Percentiles rank a stretch among this genome's conserved stretches.
These are phyloP conservation scores for Corythornis madagascariensis DNA, from an alignment of 2,113 vertebrate genomes.

Conservation along the genomic window DNA sequence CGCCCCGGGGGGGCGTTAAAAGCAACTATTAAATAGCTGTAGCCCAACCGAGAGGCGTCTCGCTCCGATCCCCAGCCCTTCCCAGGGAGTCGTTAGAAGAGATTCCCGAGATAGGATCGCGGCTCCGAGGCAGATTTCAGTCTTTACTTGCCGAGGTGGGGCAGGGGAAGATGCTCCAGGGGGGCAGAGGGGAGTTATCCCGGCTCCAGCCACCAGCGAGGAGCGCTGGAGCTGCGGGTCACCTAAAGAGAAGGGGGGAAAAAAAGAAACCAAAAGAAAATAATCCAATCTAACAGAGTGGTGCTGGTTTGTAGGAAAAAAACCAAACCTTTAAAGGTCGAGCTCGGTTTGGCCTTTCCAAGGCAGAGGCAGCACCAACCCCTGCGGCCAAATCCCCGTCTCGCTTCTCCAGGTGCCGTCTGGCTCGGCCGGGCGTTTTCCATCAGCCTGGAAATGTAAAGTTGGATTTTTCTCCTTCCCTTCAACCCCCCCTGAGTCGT, in stretches of 20 bases:
- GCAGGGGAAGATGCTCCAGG: not conserved
- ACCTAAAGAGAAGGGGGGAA: too few relatives aligned
- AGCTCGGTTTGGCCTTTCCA: not conserved
- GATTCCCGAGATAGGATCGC: conserved; percentile 10
- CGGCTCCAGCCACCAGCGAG: not conserved
- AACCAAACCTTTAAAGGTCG: rapidly evolving
- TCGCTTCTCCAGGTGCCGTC: rapidly evolving
- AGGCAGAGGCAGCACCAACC: not conserved
- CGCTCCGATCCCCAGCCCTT: not conserved
- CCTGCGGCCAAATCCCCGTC: not conserved
- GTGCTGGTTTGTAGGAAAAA: not conserved
- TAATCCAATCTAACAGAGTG: too few relatives aligned
- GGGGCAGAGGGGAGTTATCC: not conserved
- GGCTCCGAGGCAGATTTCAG: not conserved
- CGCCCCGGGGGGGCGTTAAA: not conserved
- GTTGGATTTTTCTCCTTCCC: not conserved
- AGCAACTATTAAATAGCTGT: rapidly evolving
- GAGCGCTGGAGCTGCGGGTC: not conserved
- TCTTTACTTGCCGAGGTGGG: not conserved
- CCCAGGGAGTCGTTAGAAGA: not conserved
- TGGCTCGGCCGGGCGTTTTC: not conserved
- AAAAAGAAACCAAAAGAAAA: too few relatives aligned
- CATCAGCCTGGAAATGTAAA: not conserved
- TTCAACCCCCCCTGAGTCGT: too few relatives aligned
- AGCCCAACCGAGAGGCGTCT: not conserved